Base-by-base conservation (phyloP, 2,797 vertebrate species). In the Lepus townsendii region DNA sequence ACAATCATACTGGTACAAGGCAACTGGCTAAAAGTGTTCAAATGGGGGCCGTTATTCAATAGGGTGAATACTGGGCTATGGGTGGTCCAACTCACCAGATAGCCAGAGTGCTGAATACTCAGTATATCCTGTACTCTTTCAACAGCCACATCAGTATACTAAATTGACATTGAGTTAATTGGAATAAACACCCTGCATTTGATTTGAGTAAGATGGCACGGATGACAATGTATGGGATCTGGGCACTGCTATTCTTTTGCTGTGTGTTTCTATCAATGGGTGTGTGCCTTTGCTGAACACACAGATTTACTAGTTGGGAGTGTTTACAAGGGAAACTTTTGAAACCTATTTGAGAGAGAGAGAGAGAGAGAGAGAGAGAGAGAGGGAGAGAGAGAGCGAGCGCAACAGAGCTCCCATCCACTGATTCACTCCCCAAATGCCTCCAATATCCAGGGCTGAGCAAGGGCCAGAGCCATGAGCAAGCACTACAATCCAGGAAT, bases 151-250 rank as follows among this genome's bases (percentile, higher is more conserved):
- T 7, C 8, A 14, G 27, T 24, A 77, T 2, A 35, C 27, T 32
- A 3, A 82, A 35, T 52, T 24, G 27, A 52, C 62, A 2, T 13
- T 27, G 3, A 4, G 62, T 63, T 71, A 50, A 32, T 52, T 90
- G 73, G 38, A 87, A 27, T 32, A 91, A 93, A 82, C 14, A 24
- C 8, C 0, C 62, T 60, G 16, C 38, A 26, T 80, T 68, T 76
- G 19, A 60, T 32, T 27, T 54, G 35, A 87, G 20, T n/a, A 69
- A 60, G 1, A 57, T 77, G 50, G 7, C 91, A 89, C 2, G 93
- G 35, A 93, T 89, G 93, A 52, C 42, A 83, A 76, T 94, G 95
- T 96, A 62, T 93, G 82, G 91, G 96, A 97, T 95, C 90, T 90
- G 32, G 80, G 30, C 82, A 32, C 30, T 83, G 72, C 83, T 94